phyloP scores from a whole-genome alignment of 2,888 invertebrate genomes.

The Cosmia trapezina region DNA sequence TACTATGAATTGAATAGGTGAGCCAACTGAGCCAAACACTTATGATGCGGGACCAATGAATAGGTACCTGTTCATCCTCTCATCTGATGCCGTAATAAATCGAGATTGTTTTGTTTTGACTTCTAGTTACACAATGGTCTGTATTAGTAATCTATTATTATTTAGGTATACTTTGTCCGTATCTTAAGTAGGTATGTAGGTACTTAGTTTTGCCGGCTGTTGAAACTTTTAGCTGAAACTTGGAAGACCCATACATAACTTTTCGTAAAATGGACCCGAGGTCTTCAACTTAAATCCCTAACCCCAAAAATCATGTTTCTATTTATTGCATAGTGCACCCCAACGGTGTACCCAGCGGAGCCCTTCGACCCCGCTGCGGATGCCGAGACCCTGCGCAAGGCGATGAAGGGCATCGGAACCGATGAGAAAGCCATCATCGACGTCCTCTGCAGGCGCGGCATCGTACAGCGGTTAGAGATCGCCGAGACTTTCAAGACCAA shows the following conservation, averaged over 20 bases:
- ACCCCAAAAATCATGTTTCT: slow-evolving; percentile 4
- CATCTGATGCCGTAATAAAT: background rate
- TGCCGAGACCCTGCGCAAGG: slow-evolving; percentile 95
- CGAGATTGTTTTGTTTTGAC: slow-evolving; percentile 9
- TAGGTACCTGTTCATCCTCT: slow-evolving; percentile 21
- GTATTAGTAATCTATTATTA: slow-evolving; percentile 2
- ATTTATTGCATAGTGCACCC: slow-evolving; percentile 92
- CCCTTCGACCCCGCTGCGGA: slow-evolving; percentile 96
- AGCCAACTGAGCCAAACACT: slow-evolving; percentile 13
- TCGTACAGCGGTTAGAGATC: slow-evolving; percentile 97
- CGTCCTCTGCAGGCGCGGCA: slow-evolving; percentile 96
- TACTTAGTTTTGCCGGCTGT: background rate
- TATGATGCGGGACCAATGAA: slow-evolving; percentile 11
- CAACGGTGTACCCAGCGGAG: slow-evolving; percentile 96
- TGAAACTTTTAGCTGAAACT: background rate
- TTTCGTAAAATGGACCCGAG: background rate
- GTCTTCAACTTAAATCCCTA: background rate
- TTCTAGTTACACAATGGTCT: slow-evolving; percentile 24
- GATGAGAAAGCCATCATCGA: slow-evolving; percentile 98
- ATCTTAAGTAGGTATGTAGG: background rate
- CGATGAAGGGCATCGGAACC: slow-evolving; percentile 98
- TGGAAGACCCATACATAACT: background rate
- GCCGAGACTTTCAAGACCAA: slow-evolving; percentile 97
- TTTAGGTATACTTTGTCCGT: background rate
- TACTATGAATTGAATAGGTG: slow-evolving; percentile 36